A percentile compares a stretch with the other conserved stretches of the same genome.
Conservation (phyloP, 2,113 vertebrate species). For the Takifugu bimaculatus region DNA sequence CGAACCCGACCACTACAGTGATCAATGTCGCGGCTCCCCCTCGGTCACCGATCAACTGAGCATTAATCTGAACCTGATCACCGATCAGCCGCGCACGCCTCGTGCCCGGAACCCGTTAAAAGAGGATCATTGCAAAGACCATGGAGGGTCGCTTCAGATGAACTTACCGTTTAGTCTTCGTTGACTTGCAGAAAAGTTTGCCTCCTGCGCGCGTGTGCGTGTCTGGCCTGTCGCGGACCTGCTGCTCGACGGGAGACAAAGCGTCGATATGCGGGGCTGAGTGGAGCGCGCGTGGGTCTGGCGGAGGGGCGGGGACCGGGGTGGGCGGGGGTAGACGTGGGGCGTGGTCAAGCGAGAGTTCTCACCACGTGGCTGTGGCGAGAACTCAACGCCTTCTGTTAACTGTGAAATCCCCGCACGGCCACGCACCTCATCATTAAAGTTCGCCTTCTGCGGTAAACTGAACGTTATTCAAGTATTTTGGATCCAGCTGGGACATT, state of each 20-base stretch:
- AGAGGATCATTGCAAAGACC: too few species aligned
- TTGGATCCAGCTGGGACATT: too few species aligned
- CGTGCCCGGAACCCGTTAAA: too few species aligned
- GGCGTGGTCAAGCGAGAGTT: not conserved
- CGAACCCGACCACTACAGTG: too few species aligned
- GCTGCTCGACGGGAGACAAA: constrained; percentile 8
- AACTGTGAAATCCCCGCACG: constrained; percentile 30
- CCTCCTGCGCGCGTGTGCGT: not conserved
- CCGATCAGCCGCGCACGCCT: not conserved
- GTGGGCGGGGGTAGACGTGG: not conserved
- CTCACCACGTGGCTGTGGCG: constrained; percentile 45
- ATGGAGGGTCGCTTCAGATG: not conserved
- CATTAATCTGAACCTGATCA: constrained; percentile 1
- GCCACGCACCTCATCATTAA: not conserved
- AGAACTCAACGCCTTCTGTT: constrained; percentile 13
- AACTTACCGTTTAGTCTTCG: constrained; percentile 22
- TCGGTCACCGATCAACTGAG: too few species aligned
- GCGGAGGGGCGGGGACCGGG: too few species aligned
- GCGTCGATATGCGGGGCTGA: not conserved
- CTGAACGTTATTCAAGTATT: too few species aligned
- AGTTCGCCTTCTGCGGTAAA: too few species aligned
- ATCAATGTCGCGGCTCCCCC: too few species aligned
- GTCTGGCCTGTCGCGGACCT: constrained; percentile 19
- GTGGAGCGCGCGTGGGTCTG: too few species aligned
- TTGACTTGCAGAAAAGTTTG: not conserved